Conservation (phyloP, 2,113 vertebrate species). For the Prochilodus magdalenae region DNA sequence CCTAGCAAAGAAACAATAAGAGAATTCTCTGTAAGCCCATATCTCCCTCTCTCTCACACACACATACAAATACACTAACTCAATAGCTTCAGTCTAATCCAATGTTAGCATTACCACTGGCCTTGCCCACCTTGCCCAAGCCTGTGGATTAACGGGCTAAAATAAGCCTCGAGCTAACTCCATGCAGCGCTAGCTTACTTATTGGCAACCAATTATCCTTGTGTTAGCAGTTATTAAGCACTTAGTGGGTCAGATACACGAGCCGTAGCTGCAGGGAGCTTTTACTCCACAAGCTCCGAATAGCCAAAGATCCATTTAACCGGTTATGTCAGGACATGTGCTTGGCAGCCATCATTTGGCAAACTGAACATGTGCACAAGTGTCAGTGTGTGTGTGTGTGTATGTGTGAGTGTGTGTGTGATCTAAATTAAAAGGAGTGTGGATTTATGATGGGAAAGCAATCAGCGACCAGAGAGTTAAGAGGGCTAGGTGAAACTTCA, state of each 20-base stretch:
- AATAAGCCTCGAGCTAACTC: constrained; percentile 37
- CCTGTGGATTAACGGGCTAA: constrained; percentile 31
- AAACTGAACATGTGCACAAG: neutral
- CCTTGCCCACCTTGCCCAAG: constrained; percentile 3
- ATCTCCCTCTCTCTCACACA: too few relatives aligned
- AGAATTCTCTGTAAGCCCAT: neutral
- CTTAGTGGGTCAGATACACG: constrained; percentile 42
- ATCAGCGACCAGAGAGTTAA: neutral
- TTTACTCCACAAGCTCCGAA: constrained; percentile 32
- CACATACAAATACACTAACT: neutral
- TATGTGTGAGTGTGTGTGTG: neutral
- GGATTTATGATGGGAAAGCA: neutral
- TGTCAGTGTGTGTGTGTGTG: neutral
- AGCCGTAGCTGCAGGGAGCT: constrained; percentile 36
- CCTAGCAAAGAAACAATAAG: neutral
- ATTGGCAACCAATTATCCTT: constrained; percentile 48
- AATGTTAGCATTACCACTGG: constrained; percentile 16
- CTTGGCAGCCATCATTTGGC: neutral
- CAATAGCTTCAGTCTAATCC: constrained; percentile 6
- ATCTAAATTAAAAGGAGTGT: neutral
- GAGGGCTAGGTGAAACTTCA: neutral
- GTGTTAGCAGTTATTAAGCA: constrained; percentile 51
- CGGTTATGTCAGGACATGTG: constrained; percentile 12
- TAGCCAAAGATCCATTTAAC: neutral
- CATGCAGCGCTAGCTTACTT: constrained; percentile 37